Evolutionary conservation across 2,888 invertebrate species (phyloP), one percentile per base, ranked within the genome.

Genomic region (Oligia fasciuncula): DNA sequence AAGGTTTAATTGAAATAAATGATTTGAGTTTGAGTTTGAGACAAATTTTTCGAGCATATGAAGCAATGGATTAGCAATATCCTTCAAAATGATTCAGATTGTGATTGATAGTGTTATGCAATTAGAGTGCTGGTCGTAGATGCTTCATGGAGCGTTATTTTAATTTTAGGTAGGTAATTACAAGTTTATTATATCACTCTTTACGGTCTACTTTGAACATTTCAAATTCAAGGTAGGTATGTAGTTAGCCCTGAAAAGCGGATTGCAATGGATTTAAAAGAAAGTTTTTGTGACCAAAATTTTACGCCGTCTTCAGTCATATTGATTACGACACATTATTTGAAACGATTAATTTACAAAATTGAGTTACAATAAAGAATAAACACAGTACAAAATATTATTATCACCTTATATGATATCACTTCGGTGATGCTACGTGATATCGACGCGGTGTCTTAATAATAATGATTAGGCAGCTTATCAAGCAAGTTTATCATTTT

Each of bases 161-260:
- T 63, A 1, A 19, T 63, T 63, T 9, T 35, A 8, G 17, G 2
- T 8, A 35, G 62, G 8, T 17, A 35, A 17, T 29, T 62, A 62
- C n/a, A 62, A 17, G 13, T 6, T 29, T 17, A 14, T 3, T 63
- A 17, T 17, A 14, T 63, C 5, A 6, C 3, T 35, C 14, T 35
- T 29, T 62, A 29, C 29, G n/a, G 60, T 43, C 11, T n/a, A 57
- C 17, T 17, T 70, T 57, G 43, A 43, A 71, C 2, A 60, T 60
- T 68, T 51, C n/a, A 51, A 67, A n/a, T 17, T 11, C 29, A 65
- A 40, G 19, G 19, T 57, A 17, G 1, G 1, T 19, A n/a, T 19
- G 40, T 68, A 8, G 69, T 54, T 74, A 43, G 19, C 69, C 73
- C n/a, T n/a, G 40, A 69, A 69, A 69, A 54, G 40, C n/a, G n/a